These are phyloP conservation scores for Nicator chloris DNA, from an alignment of 2,113 vertebrate genomes.

Conservation along the genomic window DNA sequence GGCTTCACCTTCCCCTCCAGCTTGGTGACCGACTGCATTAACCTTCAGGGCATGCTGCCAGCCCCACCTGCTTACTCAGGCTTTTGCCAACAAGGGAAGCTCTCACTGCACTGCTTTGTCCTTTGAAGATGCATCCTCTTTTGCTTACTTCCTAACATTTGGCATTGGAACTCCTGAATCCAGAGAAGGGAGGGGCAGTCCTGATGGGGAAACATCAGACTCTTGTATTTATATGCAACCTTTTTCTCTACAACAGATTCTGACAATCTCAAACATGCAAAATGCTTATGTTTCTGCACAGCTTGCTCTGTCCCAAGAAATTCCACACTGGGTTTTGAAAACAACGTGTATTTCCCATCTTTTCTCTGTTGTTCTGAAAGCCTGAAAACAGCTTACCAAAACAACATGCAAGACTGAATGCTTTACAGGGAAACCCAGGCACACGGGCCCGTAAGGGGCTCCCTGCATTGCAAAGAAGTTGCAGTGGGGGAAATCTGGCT, in stretches of 20 bases:
- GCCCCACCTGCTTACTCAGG: constrained; percentile 42
- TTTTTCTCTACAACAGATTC: neutral
- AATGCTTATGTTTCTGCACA: neutral
- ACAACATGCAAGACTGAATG: neutral
- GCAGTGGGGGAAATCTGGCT: neutral
- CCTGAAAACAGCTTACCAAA: neutral
- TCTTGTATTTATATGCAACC: neutral
- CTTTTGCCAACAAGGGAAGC: neutral
- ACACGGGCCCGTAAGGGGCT: rapidly evolving
- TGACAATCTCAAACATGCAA: neutral
- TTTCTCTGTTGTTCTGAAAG: neutral
- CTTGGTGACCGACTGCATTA: neutral
- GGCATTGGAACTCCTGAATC: neutral
- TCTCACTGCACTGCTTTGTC: neutral
- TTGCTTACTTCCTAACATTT: neutral
- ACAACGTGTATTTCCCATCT: neutral
- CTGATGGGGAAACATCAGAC: neutral
- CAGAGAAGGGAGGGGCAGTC: neutral
- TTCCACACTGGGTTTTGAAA: neutral
- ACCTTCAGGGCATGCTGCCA: neutral
- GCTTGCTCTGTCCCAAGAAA: neutral
- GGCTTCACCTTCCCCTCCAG: neutral
- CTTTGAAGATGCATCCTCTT: neutral
- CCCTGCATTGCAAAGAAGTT: neutral
- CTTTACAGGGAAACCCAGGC: neutral